Conservation (phyloP, 2,888 invertebrate genomes). For the Synanthedon myopaeformis region DNA sequence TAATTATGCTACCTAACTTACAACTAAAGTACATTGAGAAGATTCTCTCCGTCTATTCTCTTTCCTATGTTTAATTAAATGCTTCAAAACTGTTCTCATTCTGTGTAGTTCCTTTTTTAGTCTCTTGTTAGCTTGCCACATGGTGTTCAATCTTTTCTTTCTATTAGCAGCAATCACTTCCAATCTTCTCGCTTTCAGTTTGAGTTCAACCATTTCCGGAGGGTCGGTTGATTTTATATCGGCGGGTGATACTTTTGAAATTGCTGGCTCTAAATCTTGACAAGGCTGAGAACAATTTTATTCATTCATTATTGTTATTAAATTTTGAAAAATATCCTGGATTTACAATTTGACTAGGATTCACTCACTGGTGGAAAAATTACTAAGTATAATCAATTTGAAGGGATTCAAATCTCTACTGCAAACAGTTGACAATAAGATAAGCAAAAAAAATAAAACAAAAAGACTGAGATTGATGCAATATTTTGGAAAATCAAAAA, state of each 20-base stretch:
- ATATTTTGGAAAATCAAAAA: too few species aligned
- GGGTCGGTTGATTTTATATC: constrained; percentile 34
- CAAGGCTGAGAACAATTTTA: constrained; percentile 28
- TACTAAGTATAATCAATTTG: too few species aligned
- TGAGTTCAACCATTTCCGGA: constrained; percentile 38
- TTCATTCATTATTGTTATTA: background rate
- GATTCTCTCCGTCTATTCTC: background rate
- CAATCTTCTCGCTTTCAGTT: constrained; percentile 37
- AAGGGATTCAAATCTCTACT: too few species aligned
- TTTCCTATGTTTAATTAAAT: constrained; percentile 33
- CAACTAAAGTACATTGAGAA: too few species aligned
- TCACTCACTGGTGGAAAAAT: too few species aligned
- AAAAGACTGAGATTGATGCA: too few species aligned
- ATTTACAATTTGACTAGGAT: too few species aligned
- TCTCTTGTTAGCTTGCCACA: constrained; percentile 37
- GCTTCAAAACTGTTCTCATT: constrained; percentile 36
- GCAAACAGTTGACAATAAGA: too few species aligned
- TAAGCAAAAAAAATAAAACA: too few species aligned
- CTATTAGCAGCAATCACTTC: constrained; percentile 40
- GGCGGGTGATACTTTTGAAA: constrained; percentile 23
- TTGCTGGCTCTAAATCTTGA: constrained; percentile 36
- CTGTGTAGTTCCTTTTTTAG: constrained; percentile 32
- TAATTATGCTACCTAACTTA: too few species aligned
- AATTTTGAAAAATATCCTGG: too few species aligned
- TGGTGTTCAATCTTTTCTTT: constrained; percentile 31